A percentile compares a stretch with the other conserved stretches of the same genome.
These are phyloP conservation scores for Rhagologus leucostigma DNA, from an alignment of 2,113 vertebrate species.

Conservation along the genomic window DNA sequence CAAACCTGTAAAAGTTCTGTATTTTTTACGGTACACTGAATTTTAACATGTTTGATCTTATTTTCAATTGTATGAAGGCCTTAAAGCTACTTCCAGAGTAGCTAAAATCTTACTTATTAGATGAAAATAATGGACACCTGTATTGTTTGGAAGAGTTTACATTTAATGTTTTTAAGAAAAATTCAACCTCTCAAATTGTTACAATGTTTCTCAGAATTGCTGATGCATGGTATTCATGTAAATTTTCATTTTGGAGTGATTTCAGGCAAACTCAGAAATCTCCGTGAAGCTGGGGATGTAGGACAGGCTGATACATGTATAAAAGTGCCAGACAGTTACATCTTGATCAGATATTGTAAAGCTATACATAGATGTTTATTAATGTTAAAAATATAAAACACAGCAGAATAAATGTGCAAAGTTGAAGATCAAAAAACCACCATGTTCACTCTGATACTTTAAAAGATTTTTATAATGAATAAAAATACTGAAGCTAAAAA, in stretches of 20 bases:
- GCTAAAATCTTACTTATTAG: conserved; percentile 76
- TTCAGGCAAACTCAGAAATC: conserved; percentile 42
- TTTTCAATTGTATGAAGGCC: conserved; percentile 77
- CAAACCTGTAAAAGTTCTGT: conserved; percentile 70
- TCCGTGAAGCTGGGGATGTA: conserved; percentile 15
- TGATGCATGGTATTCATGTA: conserved; percentile 59
- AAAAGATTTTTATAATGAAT: conserved; percentile 70
- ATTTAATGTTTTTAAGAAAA: conserved; percentile 60
- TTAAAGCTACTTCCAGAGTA: conserved; percentile 76
- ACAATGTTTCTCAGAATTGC: conserved; percentile 15
- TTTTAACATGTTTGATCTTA: conserved; percentile 74
- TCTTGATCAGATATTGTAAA: conserved; percentile 75
- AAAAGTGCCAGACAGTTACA: conserved; percentile 69
- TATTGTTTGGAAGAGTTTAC: conserved; percentile 67
- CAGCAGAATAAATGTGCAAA: conserved; percentile 66
- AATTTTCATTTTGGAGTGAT: conserved; percentile 53
- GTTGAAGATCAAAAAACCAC: conserved; percentile 47
- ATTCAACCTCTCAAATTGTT: conserved; percentile 57
- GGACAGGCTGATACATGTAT: conserved; percentile 55
- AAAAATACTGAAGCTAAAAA: conserved; percentile 68
- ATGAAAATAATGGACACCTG: conserved; percentile 60
- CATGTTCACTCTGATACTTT: conserved; percentile 70
- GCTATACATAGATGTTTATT: conserved; percentile 73
- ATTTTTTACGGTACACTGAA: conserved; percentile 77
- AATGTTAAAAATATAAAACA: conserved; percentile 71